These are phyloP conservation scores for Megaceryle maxima DNA, from an alignment of 2,113 vertebrate genomes.

Conservation along the genomic window DNA sequence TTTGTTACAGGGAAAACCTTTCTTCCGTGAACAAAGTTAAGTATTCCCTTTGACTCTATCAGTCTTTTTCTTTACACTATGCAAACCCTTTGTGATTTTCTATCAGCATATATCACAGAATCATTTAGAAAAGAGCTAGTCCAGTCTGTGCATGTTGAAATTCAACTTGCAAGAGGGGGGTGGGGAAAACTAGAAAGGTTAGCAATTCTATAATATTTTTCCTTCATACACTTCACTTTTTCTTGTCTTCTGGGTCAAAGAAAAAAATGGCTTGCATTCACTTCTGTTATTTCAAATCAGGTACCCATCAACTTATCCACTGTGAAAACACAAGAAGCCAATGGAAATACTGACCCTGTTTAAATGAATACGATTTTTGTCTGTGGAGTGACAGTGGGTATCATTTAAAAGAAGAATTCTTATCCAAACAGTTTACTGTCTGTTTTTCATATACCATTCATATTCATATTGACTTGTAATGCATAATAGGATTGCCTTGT, in stretches of 20 bases:
- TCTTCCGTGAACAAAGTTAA: not conserved
- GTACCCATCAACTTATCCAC: not conserved
- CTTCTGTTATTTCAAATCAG: not conserved
- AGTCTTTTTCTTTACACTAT: not conserved
- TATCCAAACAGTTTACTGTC: not conserved
- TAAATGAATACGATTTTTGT: not conserved
- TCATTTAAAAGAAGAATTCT: not conserved
- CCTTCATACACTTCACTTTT: not conserved
- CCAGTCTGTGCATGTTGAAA: not conserved
- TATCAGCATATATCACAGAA: not conserved
- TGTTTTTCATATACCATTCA: not conserved
- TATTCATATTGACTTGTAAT: not conserved
- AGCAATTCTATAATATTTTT: not conserved
- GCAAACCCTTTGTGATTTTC: not conserved
- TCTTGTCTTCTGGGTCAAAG: not conserved
- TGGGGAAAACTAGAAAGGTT: not conserved
- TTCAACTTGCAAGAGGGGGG: fast-evolving
- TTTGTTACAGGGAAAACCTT: not conserved
- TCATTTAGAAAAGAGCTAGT: not conserved
- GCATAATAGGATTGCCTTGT: not conserved
- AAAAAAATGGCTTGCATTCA: not conserved
- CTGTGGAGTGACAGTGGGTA: not conserved
- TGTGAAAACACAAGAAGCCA: not conserved
- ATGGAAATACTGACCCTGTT: not conserved
- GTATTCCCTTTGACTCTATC: not conserved